Evolutionary conservation across 1,140 invertebrate species (phyloP), one percentile per base, ranked within the genome.

Genomic region (Patella vulgata): DNA sequence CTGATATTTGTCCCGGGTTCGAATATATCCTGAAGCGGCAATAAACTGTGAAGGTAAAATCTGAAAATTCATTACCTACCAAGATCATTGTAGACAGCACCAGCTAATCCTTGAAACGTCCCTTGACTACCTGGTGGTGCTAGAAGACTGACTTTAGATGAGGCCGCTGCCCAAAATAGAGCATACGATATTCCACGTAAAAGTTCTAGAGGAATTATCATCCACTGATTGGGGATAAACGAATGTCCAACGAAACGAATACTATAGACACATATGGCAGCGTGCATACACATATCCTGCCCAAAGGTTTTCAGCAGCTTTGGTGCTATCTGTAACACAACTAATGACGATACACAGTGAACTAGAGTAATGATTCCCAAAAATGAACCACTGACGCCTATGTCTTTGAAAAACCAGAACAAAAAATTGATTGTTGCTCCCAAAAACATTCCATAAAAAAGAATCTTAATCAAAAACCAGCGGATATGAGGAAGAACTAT

Each of bases 171-270:
- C 85, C 93, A 96, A 75, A 92, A 92, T 68, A 96, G 86, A 9
- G 94, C 93, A 76, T 92, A 92, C 0, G 93, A 93, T 17, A 94
- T 83, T 11, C 94, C 95, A 82, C 95, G 93, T 9, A 93, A 84
- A 60, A 95, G 78, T 83, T 96, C 94, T 31, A 96, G 89, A 2
- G 93, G 89, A 56, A 96, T 84, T 54, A 91, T 88, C 79, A 88
- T 88, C 93, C 93, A 95, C 0, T 92, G 89, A 4, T 33, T 21
- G 81, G 93, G 90, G 31, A 95, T 81, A 27, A 91, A 77, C 9
- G 93, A 95, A 79, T 96, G 95, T 2, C 91, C 81, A 63, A 94
- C 86, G 74, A 94, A 94, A 52, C 94, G 88, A 2, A 90, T 70
- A 48, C 89, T 89, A 74, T 92, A 91, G 1, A 87, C 88, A 39